These are phyloP conservation scores for Acipenser ruthenus DNA, from an alignment of 2,797 vertebrate genomes.

Conservation along the genomic window DNA sequence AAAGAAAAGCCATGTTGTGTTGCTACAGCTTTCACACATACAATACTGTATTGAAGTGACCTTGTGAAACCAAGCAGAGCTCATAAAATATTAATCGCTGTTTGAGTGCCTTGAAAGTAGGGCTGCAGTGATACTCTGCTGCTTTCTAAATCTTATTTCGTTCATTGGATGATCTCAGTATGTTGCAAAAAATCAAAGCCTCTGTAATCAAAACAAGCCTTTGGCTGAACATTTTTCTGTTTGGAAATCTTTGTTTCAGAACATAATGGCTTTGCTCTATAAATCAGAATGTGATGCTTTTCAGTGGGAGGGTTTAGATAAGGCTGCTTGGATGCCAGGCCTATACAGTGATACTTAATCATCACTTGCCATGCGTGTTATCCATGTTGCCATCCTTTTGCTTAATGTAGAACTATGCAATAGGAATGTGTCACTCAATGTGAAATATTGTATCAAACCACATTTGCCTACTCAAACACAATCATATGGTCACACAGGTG, in stretches of 20 bases:
- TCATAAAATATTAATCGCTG: neutral
- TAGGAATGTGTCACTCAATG: too few species aligned
- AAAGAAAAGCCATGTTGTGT: neutral
- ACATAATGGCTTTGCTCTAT: neutral
- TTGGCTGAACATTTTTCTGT: neutral
- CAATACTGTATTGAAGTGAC: neutral
- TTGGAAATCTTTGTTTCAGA: slow-evolving; percentile 4
- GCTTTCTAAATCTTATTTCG: neutral
- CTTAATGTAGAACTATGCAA: neutral
- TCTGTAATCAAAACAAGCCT: slow-evolving; percentile 1
- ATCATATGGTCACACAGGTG: too few species aligned
- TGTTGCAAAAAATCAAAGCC: neutral
- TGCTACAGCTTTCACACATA: neutral
- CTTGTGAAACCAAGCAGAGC: neutral
- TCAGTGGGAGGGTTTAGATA: slow-evolving; percentile 3
- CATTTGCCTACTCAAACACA: too few species aligned
- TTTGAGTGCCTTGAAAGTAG: neutral
- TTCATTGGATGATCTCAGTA: slow-evolving; percentile 1
- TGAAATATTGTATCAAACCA: too few species aligned
- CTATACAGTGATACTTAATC: neutral
- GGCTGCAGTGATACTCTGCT: neutral
- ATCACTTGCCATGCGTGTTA: neutral
- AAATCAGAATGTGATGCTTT: slow-evolving; percentile 2
- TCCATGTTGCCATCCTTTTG: neutral
- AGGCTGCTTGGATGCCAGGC: neutral